These are phyloP conservation scores for Amia ocellicauda DNA, from an alignment of 2,113 vertebrate species.

Conservation along the genomic window DNA sequence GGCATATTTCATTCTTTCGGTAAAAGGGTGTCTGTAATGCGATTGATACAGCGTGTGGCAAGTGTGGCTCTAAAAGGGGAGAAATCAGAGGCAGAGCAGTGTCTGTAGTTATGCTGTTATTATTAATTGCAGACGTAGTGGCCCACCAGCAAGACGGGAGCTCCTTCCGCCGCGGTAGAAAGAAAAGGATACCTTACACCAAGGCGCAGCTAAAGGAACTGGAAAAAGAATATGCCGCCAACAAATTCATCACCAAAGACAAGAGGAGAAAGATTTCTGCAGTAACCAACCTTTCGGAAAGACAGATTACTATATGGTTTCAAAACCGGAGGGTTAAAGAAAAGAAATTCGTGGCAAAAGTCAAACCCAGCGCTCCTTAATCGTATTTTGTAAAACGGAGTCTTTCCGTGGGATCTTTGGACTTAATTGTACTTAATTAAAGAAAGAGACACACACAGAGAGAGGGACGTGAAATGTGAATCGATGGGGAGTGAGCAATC, in stretches of 20 bases:
- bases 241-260: conserved; percentile 95
- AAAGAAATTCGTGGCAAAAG: conserved; percentile 89
- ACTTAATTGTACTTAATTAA: neutral
- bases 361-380: conserved; percentile 74
- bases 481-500: conserved; percentile 10
- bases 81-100: too few species aligned
- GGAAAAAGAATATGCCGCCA: conserved; percentile 87
- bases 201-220: conserved; percentile 89
- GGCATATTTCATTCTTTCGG: too few species aligned
- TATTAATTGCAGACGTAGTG: conserved; percentile 80
- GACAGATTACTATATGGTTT: conserved; percentile 97
- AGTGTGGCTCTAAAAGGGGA: too few species aligned
- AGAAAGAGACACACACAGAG: neutral
- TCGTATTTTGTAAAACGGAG: neutral
- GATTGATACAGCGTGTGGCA: too few species aligned
- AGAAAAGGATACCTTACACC: conserved; percentile 91
- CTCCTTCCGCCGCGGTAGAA: conserved; percentile 82
- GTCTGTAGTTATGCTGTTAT: too few species aligned
- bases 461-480: conserved; percentile 14
- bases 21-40: too few species aligned
- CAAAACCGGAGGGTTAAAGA: conserved; percentile 92
- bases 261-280: conserved; percentile 90
- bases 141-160: conserved; percentile 80
- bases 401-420: neutral
- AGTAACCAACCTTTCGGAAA: conserved; percentile 82